Base-by-base conservation (phyloP, 2,113 vertebrate genomes). In the Caranx ignobilis region DNA sequence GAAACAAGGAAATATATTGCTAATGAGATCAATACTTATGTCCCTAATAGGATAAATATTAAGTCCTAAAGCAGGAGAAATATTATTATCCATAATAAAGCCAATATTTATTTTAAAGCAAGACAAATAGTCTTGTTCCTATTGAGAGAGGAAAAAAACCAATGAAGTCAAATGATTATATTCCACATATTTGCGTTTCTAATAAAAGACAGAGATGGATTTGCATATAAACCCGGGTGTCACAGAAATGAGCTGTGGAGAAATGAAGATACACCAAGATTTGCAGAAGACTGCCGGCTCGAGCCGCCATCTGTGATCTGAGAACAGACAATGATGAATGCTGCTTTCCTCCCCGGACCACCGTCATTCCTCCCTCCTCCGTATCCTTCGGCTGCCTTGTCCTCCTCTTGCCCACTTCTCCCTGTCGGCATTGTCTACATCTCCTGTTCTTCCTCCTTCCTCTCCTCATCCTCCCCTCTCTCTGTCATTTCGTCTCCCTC, bases 361-460 rank as follows among this genome's bases (percentile, higher is more conserved):
- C 56, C 79, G 34, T 83, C 79, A 64, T 67, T 70, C 59, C 39
- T 60, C 52, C 83, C 62, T 72, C 39, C 13, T 39, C 54, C 37
- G 21, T 47, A 21, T 62, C 64, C 57, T 52, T 61, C 59, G n/a
- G 1, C 71, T 41, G 68, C 71, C 73, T 56, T 56, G 43, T 60
- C 39, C 57, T 78, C 63, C 41, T 77, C 31, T 60, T 55, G 68
- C 63, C 31, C 45, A 6, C 77, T 54, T 63, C 74, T 62, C 35
- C 52, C 59, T 63, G 19, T 55, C 84, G 15, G 65, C 87, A 70
- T 78, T 77, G 62, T 86, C 37, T 61, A 37, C 37, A 10, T 48
- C 47, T 31, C 77, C 77, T 76, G 19, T 52, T 74, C 18, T 47
- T 11, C n/a, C 63, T 41, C 69, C 47, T 41, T 21, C 18, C 18